These are phyloP conservation scores for Troilus luridus DNA, from an alignment of 2,888 invertebrate species.

Conservation along the genomic window DNA sequence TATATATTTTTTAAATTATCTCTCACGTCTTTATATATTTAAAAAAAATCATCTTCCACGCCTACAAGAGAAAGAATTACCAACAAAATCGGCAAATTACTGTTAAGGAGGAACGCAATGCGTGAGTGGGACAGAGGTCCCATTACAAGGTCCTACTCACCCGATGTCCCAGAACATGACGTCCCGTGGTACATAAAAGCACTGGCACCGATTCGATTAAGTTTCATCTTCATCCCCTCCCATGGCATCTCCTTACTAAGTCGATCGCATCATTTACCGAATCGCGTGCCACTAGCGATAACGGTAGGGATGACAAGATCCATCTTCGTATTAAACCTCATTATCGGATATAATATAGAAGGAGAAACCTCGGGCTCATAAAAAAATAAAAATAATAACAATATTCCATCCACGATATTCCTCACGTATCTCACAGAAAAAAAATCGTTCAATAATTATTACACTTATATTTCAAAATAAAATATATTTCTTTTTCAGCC, in stretches of 20 bases:
- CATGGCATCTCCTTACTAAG: not conserved
- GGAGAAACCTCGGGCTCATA: too few relatives aligned
- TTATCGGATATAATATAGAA: not conserved
- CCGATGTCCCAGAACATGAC: slow-evolving; percentile 37
- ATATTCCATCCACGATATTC: too few relatives aligned
- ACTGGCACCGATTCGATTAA: slow-evolving; percentile 14
- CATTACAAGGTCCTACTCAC: not conserved
- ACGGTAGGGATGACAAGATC: not conserved
- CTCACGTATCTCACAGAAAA: too few relatives aligned
- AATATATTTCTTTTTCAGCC: too few relatives aligned
- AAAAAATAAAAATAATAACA: too few relatives aligned
- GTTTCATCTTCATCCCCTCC: slow-evolving; percentile 38
- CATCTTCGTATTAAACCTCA: not conserved
- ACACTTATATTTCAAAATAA: too few relatives aligned
- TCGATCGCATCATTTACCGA: not conserved
- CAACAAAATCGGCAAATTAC: not conserved
- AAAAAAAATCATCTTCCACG: not conserved
- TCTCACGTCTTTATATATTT: too few relatives aligned
- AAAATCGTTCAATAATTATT: too few relatives aligned
- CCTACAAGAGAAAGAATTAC: not conserved
- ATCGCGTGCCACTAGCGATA: not conserved
- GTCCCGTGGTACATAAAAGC: slow-evolving; percentile 1
- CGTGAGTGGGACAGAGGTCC: not conserved
- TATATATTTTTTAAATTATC: not conserved
- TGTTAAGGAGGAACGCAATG: not conserved